Evolutionary conservation across 2,888 invertebrate genomes (phyloP).

Genomic region (Polydrusus pterygomalis): DNA sequence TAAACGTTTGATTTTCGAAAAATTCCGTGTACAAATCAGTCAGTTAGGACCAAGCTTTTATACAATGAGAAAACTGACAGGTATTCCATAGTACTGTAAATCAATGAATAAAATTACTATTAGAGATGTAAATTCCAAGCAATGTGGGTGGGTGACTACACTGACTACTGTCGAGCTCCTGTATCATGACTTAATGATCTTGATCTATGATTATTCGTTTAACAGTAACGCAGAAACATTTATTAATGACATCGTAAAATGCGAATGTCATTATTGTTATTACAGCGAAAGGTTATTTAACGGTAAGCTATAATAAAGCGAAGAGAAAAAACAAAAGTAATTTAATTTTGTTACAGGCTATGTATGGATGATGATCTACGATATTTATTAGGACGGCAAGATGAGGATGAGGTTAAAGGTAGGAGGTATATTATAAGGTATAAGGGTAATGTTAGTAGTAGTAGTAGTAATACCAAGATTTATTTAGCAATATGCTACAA

Average conservation of each 20-base stretch:
- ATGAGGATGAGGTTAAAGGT: no score
- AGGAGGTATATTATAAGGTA: no score
- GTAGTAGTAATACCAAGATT: no score
- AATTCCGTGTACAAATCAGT: no score
- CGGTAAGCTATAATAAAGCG: conserved; percentile 7
- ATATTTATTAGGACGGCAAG: no score
- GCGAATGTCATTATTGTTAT: conserved; percentile 24
- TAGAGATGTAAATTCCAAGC: background rate
- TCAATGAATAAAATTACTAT: background rate
- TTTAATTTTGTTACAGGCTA: background rate
- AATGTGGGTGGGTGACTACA: conserved; percentile 18
- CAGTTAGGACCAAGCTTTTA: no score
- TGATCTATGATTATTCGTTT: conserved; percentile 22
- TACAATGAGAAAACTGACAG: no score
- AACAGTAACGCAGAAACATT: conserved; percentile 17
- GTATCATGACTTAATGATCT: background rate
- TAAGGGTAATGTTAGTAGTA: no score
- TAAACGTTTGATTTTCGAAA: no score
- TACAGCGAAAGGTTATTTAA: conserved; percentile 20
- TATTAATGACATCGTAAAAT: conserved; percentile 20
- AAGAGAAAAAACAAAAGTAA: background rate
- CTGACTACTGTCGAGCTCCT: conserved; percentile 14
- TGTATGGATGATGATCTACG: no score
- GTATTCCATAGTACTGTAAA: no score
- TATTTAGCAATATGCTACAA: no score